A percentile compares a stretch with the other conserved stretches of the same genome.
Conservation (phyloP, 2,888 invertebrate genomes). For the Camptogramma bilineatum region DNA sequence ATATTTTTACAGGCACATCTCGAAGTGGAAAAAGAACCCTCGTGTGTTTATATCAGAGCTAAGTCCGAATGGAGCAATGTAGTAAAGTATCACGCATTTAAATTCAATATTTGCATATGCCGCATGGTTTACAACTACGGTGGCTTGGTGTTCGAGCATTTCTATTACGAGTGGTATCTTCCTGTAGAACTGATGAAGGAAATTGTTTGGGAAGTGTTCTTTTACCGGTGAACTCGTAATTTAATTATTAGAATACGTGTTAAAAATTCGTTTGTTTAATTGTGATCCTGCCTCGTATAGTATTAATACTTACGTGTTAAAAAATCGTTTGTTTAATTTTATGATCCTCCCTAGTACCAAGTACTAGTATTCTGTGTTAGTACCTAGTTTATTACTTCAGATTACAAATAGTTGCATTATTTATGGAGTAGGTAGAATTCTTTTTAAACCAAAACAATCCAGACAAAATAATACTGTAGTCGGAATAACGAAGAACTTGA, state of each 20-base stretch:
- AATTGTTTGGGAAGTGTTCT: slow-evolving; percentile 50
- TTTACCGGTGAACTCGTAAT: slow-evolving; percentile 33
- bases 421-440: too few species aligned
- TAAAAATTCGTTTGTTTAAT: too few species aligned
- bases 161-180: slow-evolving; percentile 52
- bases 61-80: slow-evolving; percentile 40
- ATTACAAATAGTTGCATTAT: too few species aligned
- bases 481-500: too few species aligned
- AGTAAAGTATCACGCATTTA: slow-evolving; percentile 43
- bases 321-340: too few species aligned
- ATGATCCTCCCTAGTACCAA: too few species aligned
- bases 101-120: slow-evolving; percentile 49
- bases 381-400: background rate
- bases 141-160: background rate
- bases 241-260: background rate
- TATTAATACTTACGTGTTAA: too few species aligned
- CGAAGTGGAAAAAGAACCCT: slow-evolving; percentile 16
- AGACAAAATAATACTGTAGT: too few species aligned
- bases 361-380: too few species aligned
- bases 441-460: too few species aligned
- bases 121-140: slow-evolving; percentile 38
- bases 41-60: slow-evolving; percentile 43
- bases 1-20: slow-evolving; percentile 37
- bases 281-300: too few species aligned
- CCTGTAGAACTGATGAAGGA: slow-evolving; percentile 45